Evolutionary conservation across 2,888 invertebrate genomes (phyloP), one percentile per base, ranked within the genome.

Genomic region (Timema cristinae): DNA sequence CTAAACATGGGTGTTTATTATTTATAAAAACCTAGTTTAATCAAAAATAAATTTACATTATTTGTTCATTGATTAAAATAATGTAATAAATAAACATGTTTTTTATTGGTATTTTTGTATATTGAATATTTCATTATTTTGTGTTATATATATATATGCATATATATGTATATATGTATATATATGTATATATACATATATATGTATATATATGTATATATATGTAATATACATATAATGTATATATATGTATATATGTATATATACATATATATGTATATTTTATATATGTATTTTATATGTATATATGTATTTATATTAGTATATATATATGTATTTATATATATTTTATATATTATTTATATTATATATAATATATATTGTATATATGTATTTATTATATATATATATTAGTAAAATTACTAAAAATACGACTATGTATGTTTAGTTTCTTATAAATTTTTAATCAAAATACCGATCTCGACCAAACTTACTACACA

Each of bases 111-210:
- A 32, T 32, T 32, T 32, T 32, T 32, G 32, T 32, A 32, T 54
- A 1, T 54, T 11, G 11, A 54, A 54, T 4, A 54, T 4, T 13
- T 13, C n/a, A 1, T 13, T 54, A 54, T 13, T 1, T 54, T 54
- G 54, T 54, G 52, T 52, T 9, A 10, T 52, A 52, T 52, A 52
- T 52, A n/a, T n/a, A n/a, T n/a, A n/a, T n/a, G n/a, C n/a, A 52
- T 52, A 52, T 52, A 52, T 52, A 52, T 52, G 52, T 52, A 52
- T 52, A 52, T 52, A 52, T 52, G 13, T 52, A 52, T 52, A 52
- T 52, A 52, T 52, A 52, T 52, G 13, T 52, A 52, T 52, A 52
- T 52, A 13, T 52, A 52, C 13, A 52, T 52, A 52, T 13, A 52
- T 52, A 52, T 52, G 13, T 13, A 52, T 52, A 52, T 52, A 52